Evolutionary conservation across 2,888 invertebrate species (phyloP).

Genomic region (Melikaiella ostensackeni): DNA sequence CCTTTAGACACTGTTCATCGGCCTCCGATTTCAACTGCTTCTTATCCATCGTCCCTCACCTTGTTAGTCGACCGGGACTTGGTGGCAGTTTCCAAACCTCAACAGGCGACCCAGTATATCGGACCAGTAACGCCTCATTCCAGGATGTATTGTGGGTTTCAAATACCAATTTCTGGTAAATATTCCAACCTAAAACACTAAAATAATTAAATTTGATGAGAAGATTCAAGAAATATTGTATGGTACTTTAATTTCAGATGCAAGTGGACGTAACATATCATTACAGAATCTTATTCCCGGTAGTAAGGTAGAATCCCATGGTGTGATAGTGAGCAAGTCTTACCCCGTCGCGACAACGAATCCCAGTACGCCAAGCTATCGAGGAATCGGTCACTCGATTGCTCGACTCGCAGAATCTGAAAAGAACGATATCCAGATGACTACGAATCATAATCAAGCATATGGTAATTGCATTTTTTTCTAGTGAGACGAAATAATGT

Average conservation of each 20-base stretch:
- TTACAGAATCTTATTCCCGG: conserved; percentile 68
- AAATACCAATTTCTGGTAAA: conserved; percentile 78
- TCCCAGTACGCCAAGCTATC: conserved; percentile 70
- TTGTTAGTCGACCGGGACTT: conserved; percentile 73
- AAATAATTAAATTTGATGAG: not conserved
- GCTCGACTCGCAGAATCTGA: conserved; percentile 71
- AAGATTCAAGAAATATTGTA: not conserved
- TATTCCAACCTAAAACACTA: not conserved
- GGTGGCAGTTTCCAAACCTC: conserved; percentile 74
- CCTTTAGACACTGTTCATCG: conserved; percentile 71
- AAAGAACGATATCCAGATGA: conserved; percentile 64
- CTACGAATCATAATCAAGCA: conserved; percentile 69
- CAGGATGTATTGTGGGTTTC: conserved; percentile 75
- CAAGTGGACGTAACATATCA: conserved; percentile 67
- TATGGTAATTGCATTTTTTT: conserved; percentile 63
- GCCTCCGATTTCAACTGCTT: conserved; percentile 67
- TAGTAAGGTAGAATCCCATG: conserved; percentile 77
- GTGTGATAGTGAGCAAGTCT: conserved; percentile 80
- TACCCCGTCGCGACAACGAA: conserved; percentile 64
- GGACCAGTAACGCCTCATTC: conserved; percentile 66
- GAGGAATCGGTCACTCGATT: conserved; percentile 70
- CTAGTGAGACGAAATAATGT: not conserved
- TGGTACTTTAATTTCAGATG: conserved; percentile 60
- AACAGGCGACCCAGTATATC: conserved; percentile 71
- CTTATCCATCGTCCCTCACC: conserved; percentile 72